phyloP scores from a whole-genome alignment of 2,888 invertebrate species.

The Leptinotarsa juncta region DNA sequence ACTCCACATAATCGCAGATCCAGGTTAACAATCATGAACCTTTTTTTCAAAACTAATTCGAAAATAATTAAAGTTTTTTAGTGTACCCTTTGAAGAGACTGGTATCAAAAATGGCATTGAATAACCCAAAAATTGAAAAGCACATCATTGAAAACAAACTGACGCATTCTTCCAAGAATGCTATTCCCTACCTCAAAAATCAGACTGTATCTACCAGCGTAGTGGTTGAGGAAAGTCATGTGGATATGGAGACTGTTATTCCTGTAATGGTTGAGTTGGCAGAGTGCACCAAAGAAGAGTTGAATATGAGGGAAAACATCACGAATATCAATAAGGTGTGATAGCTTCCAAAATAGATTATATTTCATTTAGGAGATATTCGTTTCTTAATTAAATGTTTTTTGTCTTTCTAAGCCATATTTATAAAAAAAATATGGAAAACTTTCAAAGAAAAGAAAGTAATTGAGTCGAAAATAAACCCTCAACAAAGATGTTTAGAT shows the following conservation, averaged over 20 bases:
- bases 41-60: not conserved
- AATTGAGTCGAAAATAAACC: no score
- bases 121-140: slow-evolving; percentile 42
- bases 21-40: slow-evolving; percentile 35
- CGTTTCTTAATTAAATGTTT: no score
- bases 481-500: no score
- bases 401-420: no score
- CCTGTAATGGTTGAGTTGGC: slow-evolving; percentile 50
- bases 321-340: slow-evolving; percentile 51
- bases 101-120: slow-evolving; percentile 30
- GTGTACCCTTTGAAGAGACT: slow-evolving; percentile 48
- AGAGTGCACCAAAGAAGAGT: slow-evolving; percentile 44
- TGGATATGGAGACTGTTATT: slow-evolving; percentile 48
- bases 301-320: slow-evolving; percentile 42
- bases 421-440: no score
- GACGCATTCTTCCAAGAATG: slow-evolving; percentile 42
- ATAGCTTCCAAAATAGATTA: not conserved
- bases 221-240: slow-evolving; percentile 41
- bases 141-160: slow-evolving; percentile 43
- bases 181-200: slow-evolving; percentile 51
- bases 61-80: slow-evolving; percentile 33
- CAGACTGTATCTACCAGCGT: slow-evolving; percentile 37
- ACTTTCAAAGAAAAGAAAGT: no score
- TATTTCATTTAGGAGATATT: no score
- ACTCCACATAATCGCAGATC: slow-evolving; percentile 38